A percentile compares a stretch with the other conserved stretches of the same genome.
Conservation (phyloP, 2,113 vertebrate genomes). For the Puma concolor region DNA sequence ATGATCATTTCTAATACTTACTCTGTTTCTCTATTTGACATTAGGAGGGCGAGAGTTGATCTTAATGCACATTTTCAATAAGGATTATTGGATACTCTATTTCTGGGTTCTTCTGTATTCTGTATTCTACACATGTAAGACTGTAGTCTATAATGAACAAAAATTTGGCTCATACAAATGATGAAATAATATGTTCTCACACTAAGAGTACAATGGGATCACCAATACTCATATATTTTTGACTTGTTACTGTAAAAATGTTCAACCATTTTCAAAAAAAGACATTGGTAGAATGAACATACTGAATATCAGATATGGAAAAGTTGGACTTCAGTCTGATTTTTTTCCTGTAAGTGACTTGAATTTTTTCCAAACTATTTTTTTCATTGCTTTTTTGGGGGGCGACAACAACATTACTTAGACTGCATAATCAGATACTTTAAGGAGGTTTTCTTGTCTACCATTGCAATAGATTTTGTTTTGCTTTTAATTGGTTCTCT, state of each 20-base stretch:
- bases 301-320: neutral
- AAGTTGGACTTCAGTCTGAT: neutral
- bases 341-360: neutral
- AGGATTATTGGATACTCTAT: neutral
- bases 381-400: neutral
- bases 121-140: neutral
- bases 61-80: neutral
- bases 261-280: neutral
- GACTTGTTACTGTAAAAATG: neutral
- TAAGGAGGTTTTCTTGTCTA: neutral
- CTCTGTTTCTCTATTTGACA: neutral
- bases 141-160: neutral
- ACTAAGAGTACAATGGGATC: neutral
- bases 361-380: neutral
- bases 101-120: neutral
- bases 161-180: neutral
- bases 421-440: neutral
- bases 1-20: neutral
- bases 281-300: neutral
- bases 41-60: neutral
- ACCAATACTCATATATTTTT: neutral
- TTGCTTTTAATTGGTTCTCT: neutral
- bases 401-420: neutral
- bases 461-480: neutral
- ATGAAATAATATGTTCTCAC: neutral